These are phyloP conservation scores for Picathartes gymnocephalus DNA, from an alignment of 2,113 vertebrate genomes.

Conservation along the genomic window DNA sequence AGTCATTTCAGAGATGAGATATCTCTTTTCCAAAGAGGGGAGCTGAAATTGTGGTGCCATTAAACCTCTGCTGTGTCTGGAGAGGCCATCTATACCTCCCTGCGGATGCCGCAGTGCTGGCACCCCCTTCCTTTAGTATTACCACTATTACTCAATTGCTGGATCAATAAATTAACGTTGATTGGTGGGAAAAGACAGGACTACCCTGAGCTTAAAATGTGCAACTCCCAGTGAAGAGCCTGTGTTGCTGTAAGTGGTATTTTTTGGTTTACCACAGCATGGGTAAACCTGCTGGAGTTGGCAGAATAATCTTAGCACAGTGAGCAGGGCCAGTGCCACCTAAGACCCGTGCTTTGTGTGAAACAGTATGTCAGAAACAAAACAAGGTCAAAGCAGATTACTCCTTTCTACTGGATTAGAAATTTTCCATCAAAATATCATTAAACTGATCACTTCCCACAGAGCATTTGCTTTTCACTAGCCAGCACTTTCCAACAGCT, in stretches of 20 bases:
- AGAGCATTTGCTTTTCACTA: neutral
- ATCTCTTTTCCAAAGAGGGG: neutral
- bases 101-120: neutral
- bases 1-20: slow-evolving; percentile 17
- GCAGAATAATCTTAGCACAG: neutral
- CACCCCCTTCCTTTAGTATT: neutral
- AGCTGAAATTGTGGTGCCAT: neutral
- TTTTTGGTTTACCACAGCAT: neutral
- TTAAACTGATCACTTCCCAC: neutral
- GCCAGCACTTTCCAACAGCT: neutral
- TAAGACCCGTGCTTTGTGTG: fast-evolving
- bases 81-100: neutral
- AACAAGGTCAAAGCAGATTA: neutral
- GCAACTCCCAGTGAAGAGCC: neutral
- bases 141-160: neutral
- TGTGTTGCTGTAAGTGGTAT: neutral
- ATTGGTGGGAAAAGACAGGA: neutral
- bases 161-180: neutral
- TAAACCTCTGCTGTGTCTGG: neutral
- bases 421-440: neutral
- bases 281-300: neutral
- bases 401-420: neutral
- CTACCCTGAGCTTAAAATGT: neutral
- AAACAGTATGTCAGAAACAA: neutral
- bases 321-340: neutral